A percentile compares a stretch with the other conserved stretches of the same genome.
phyloP scores from a whole-genome alignment of 2,888 invertebrate species.

The Panopea generosa region DNA sequence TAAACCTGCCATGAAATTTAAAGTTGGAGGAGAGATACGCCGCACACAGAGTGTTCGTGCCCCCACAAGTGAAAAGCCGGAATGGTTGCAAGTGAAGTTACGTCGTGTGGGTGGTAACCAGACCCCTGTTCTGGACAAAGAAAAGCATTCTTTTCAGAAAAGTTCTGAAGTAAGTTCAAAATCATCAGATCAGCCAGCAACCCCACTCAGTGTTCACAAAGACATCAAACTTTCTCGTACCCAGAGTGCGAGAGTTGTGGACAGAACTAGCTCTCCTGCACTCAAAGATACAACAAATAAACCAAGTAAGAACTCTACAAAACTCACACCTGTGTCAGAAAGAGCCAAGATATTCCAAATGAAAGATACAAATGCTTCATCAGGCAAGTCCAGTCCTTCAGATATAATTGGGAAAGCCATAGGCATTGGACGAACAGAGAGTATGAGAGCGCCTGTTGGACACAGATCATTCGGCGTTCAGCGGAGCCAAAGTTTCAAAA shows the following conservation, averaged over 20 bases:
- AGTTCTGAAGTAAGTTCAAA: conserved; percentile 1
- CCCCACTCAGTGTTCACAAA: conserved; percentile 8
- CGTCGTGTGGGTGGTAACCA: conserved; percentile 46
- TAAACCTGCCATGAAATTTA: conserved; percentile 31
- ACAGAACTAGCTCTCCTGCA: conserved; percentile 21
- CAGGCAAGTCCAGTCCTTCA: conserved; percentile 48
- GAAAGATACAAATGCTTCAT: conserved; percentile 27
- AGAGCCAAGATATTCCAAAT: conserved; percentile 60
- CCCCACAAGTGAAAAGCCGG: conserved; percentile 57
- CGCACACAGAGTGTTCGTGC: conserved; percentile 57
- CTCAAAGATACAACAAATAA: conserved; percentile 54
- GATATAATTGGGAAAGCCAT: conserved; percentile 56
- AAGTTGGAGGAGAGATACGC: conserved; percentile 40
- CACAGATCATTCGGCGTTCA: conserved; percentile 38
- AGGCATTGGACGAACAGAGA: conserved; percentile 48
- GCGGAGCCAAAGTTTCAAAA: conserved; percentile 53
- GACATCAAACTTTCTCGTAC: conserved; percentile 51
- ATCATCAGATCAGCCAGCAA: not conserved
- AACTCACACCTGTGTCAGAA: conserved; percentile 61
- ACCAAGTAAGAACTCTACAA: conserved; percentile 54
- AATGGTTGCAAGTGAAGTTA: conserved; percentile 62
- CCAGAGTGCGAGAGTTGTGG: conserved; percentile 64
- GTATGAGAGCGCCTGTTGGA: conserved; percentile 46
- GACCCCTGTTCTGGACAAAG: conserved; percentile 24
- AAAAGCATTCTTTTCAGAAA: not conserved